These are phyloP conservation scores for Dolichoris vasculosae DNA, from an alignment of 1,140 invertebrate species.

Conservation along the genomic window DNA sequence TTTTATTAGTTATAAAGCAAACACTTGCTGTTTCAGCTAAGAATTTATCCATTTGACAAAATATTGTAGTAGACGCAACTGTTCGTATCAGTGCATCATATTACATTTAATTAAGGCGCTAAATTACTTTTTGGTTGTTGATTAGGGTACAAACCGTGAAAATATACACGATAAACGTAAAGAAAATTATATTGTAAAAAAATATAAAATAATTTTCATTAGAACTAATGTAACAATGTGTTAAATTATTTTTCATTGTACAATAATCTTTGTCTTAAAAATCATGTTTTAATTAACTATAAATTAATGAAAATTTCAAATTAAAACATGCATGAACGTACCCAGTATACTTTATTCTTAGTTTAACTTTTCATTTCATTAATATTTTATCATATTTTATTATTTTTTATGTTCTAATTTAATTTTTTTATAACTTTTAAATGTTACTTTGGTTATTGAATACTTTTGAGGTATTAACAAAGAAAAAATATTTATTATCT, in stretches of 20 bases:
- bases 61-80: slow-evolving; percentile 40
- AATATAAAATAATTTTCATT: slow-evolving; percentile 2
- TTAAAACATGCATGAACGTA: background rate
- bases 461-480: background rate
- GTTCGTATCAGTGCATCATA: slow-evolving; percentile 43
- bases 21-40: background rate
- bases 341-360: background rate
- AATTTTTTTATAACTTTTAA: too few relatives aligned
- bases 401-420: too few relatives aligned
- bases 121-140: slow-evolving; percentile 39
- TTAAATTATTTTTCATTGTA: background rate
- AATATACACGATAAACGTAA: slow-evolving; percentile 21
- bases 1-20: background rate
- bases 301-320: background rate
- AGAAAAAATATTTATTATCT: background rate
- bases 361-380: too few relatives aligned
- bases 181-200: slow-evolving; percentile 15
- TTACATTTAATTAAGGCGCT: slow-evolving; percentile 41
- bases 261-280: background rate
- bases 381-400: too few relatives aligned
- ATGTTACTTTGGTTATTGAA: too few relatives aligned
- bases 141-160: slow-evolving; percentile 21
- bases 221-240: background rate
- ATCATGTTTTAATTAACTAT: background rate
- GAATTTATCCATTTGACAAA: slow-evolving; percentile 35